These are phyloP conservation scores for Daboia siamensis DNA, from an alignment of 2,113 vertebrate genomes.

Conservation along the genomic window DNA sequence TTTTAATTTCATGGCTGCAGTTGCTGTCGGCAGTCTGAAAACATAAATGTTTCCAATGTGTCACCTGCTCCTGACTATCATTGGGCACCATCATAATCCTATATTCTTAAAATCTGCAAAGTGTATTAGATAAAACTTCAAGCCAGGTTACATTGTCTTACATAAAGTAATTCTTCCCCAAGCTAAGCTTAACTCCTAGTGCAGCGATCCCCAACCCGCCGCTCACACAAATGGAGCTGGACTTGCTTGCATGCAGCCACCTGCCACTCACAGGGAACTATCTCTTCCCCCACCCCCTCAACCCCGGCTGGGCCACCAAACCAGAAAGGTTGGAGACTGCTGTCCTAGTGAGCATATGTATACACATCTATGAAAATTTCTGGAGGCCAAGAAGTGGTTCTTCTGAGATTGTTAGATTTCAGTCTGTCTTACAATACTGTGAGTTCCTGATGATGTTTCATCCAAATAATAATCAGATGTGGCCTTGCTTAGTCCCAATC, in stretches of 20 bases:
- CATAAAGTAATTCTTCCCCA: background rate
- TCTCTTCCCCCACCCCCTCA: background rate
- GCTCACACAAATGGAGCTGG: background rate
- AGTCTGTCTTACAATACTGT: background rate
- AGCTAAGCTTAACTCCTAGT: background rate
- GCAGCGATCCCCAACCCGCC: background rate
- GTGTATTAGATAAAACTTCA: background rate
- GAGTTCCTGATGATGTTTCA: background rate
- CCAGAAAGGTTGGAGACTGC: background rate
- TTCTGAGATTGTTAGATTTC: background rate
- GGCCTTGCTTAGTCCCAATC: background rate
- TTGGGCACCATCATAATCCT: background rate
- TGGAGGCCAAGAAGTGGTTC: background rate
- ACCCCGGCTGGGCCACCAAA: rapidly evolving
- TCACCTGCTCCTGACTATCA: background rate
- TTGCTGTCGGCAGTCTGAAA: background rate
- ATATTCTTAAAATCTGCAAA: background rate
- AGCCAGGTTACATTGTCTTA: background rate
- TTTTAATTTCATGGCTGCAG: background rate
- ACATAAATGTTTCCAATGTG: background rate
- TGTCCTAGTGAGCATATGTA: background rate
- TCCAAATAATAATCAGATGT: background rate
- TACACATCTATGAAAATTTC: background rate
- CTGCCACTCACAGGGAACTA: background rate
- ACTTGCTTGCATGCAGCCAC: rapidly evolving